These are phyloP conservation scores for Heliconius hermathena DNA, from an alignment of 1,140 invertebrate genomes.

Conservation along the genomic window DNA sequence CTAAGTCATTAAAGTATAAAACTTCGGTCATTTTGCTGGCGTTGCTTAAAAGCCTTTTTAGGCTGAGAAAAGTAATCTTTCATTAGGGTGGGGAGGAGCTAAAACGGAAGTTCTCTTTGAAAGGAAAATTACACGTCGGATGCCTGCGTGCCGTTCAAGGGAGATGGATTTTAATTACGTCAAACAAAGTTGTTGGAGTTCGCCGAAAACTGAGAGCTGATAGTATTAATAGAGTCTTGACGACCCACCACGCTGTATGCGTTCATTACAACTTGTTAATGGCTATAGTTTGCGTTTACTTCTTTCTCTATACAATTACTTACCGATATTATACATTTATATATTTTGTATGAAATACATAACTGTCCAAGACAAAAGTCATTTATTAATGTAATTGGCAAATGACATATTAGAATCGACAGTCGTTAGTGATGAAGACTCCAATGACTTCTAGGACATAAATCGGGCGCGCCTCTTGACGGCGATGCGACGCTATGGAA, in stretches of 20 bases:
- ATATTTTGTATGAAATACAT: not conserved
- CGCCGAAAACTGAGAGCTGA: constrained; percentile 43
- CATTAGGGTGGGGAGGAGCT: constrained; percentile 77
- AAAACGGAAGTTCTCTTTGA: constrained; percentile 81
- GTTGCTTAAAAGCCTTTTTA: constrained; percentile 82
- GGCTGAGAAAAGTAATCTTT: constrained; percentile 81
- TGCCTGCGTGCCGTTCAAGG: constrained; percentile 64
- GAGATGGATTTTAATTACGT: constrained; percentile 80
- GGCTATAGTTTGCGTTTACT: constrained; percentile 35
- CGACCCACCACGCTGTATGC: constrained; percentile 31
- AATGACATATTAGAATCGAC: constrained; percentile 16
- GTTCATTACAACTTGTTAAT: constrained; percentile 56
- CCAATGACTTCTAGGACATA: constrained; percentile 61
- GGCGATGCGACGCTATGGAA: constrained; percentile 61
- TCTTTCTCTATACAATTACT: not conserved
- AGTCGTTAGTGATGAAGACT: constrained; percentile 42
- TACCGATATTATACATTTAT: not conserved
- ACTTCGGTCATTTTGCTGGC: constrained; percentile 80
- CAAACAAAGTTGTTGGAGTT: constrained; percentile 75
- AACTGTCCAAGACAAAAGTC: not conserved
- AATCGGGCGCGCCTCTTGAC: constrained; percentile 66
- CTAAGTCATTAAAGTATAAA: constrained; percentile 82
- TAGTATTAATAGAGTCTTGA: constrained; percentile 49
- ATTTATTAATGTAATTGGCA: not conserved
- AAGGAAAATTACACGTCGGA: constrained; percentile 80